Percentiles rank a stretch among this genome's conserved stretches.
Conservation (phyloP, 2,888 invertebrate genomes). For the Ganaspis brasiliensis region DNA sequence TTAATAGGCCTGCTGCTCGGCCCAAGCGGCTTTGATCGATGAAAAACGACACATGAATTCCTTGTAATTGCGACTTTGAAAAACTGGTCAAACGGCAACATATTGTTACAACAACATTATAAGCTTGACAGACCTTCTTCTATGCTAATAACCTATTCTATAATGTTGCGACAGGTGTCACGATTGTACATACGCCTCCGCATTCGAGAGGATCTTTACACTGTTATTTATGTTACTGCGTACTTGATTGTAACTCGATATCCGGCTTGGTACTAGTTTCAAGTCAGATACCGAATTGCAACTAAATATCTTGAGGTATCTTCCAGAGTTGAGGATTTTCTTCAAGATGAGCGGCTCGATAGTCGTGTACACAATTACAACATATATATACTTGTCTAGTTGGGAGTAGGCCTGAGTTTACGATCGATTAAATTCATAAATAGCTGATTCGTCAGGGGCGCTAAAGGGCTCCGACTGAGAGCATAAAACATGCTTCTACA, state of each 20-base stretch:
- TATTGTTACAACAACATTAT: constrained; percentile 6
- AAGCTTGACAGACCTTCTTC: neutral
- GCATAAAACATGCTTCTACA: constrained; percentile 64
- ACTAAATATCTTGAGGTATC: constrained; percentile 22
- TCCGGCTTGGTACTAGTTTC: constrained; percentile 14
- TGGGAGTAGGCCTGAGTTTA: constrained; percentile 66
- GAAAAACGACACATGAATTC: neutral
- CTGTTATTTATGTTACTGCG: constrained; percentile 15
- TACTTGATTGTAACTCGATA: constrained; percentile 32
- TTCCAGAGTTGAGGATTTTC: constrained; percentile 20
- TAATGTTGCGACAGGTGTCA: constrained; percentile 35
- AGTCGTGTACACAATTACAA: constrained; percentile 42
- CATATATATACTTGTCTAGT: constrained; percentile 65
- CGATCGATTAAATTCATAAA: constrained; percentile 74
- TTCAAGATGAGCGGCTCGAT: constrained; percentile 19
- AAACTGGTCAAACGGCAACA: neutral
- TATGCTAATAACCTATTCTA: constrained; percentile 26
- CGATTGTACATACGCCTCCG: constrained; percentile 26
- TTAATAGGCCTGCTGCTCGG: neutral
- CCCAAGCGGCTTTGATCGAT: neutral
- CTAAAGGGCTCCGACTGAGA: constrained; percentile 45
- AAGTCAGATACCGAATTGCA: constrained; percentile 13
- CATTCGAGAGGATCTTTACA: neutral
- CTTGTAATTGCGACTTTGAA: neutral
- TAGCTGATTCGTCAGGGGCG: constrained; percentile 67